Evolutionary conservation across 2,888 invertebrate species (phyloP).

Genomic region (Pseudococcus jackbeardsleyi): DNA sequence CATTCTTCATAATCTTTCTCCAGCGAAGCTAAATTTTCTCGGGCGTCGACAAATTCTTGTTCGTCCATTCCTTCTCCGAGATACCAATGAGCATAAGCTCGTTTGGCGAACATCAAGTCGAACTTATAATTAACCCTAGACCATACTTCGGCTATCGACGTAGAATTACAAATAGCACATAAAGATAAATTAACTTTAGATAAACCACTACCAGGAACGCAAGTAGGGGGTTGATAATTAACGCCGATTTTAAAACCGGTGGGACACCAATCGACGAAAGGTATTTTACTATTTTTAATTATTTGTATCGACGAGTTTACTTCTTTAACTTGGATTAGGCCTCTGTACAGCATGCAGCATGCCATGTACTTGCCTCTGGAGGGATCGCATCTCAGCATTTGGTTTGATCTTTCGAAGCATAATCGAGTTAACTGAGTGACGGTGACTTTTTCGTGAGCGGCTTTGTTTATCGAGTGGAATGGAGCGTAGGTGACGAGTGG

Average conservation of each 20-base stretch:
- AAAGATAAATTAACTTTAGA: slow-evolving; percentile 59
- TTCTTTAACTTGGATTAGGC: slow-evolving; percentile 57
- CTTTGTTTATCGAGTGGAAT: slow-evolving; percentile 57
- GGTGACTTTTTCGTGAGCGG: slow-evolving; percentile 60
- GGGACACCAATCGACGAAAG: slow-evolving; percentile 61
- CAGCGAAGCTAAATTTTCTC: slow-evolving; percentile 49
- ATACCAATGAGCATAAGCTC: slow-evolving; percentile 62
- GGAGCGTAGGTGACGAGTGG: slow-evolving; percentile 60
- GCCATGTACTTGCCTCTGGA: slow-evolving; percentile 59
- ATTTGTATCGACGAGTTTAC: slow-evolving; percentile 51
- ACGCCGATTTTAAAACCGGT: slow-evolving; percentile 60
- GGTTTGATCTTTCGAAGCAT: slow-evolving; percentile 58
- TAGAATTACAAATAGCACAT: slow-evolving; percentile 59
- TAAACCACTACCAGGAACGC: slow-evolving; percentile 59
- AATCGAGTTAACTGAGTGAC: slow-evolving; percentile 51
- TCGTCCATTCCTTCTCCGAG: slow-evolving; percentile 61
- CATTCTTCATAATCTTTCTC: slow-evolving; percentile 62
- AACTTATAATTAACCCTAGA: slow-evolving; percentile 61
- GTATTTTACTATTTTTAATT: slow-evolving; percentile 58
- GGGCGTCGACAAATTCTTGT: slow-evolving; percentile 59
- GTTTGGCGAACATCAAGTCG: slow-evolving; percentile 61
- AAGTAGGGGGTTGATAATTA: slow-evolving; percentile 57
- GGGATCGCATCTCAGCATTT: slow-evolving; percentile 58
- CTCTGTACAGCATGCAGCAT: slow-evolving; percentile 61
- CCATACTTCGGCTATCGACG: slow-evolving; percentile 61